These are phyloP conservation scores for Acanthornis magna DNA, from an alignment of 2,797 vertebrate genomes.

Conservation along the genomic window DNA sequence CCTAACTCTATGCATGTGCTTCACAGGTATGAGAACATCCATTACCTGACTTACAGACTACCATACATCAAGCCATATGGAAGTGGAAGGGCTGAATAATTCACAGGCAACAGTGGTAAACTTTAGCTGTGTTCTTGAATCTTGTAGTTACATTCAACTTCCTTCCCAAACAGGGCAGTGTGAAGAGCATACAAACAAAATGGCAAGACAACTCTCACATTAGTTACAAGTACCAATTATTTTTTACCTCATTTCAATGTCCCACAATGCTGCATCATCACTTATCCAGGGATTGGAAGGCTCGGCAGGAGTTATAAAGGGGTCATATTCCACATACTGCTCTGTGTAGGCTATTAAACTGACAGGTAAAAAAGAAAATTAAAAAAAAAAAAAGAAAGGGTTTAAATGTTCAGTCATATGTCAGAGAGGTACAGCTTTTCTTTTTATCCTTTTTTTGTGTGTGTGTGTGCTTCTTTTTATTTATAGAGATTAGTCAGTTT, in stretches of 20 bases:
- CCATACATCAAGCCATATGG: background rate
- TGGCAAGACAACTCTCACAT: background rate
- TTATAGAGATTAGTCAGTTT: background rate
- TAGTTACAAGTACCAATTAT: background rate
- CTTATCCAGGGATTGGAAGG: slow-evolving; percentile 94
- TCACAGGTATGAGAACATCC: background rate
- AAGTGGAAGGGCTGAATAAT: background rate
- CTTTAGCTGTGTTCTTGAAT: background rate
- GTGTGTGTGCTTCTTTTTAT: background rate
- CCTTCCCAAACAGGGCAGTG: background rate
- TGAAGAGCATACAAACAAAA: background rate
- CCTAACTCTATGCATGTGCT: background rate
- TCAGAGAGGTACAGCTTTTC: background rate
- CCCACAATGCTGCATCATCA: slow-evolving; percentile 89
- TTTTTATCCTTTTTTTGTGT: background rate
- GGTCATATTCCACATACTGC: slow-evolving; percentile 92
- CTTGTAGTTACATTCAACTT: background rate
- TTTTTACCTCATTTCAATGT: slow-evolving; percentile 89
- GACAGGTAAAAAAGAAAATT: background rate
- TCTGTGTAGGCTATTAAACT: slow-evolving; percentile 93
- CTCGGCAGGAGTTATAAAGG: slow-evolving; percentile 84
- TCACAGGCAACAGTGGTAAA: background rate
- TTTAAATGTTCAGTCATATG: background rate
- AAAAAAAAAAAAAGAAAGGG: background rate
- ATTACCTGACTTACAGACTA: background rate